phyloP scores from a whole-genome alignment of 2,888 invertebrate species.

The Leucania comma region DNA sequence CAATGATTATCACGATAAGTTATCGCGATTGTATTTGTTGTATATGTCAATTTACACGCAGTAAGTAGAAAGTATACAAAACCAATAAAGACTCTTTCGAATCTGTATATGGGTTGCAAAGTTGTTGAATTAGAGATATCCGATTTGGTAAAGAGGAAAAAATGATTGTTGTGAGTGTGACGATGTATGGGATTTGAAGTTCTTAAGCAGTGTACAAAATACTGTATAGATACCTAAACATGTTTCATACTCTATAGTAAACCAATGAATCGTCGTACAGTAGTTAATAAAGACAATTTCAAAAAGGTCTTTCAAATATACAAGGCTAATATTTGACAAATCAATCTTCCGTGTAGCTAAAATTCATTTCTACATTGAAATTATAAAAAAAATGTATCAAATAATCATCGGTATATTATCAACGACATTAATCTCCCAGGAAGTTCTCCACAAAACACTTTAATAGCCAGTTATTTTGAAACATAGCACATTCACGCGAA shows the following conservation, averaged over 20 bases:
- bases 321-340: background rate
- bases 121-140: conserved; percentile 34
- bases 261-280: background rate
- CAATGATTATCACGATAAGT: conserved; percentile 53
- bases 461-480: conserved; percentile 30
- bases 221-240: background rate
- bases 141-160: background rate
- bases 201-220: conserved; percentile 4
- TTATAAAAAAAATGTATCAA: background rate
- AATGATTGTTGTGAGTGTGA: background rate
- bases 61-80: conserved; percentile 46
- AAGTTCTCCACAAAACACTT: conserved; percentile 13
- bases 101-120: conserved; percentile 12
- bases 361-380: background rate
- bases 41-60: conserved; percentile 44
- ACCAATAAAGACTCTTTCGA: conserved; percentile 23
- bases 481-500: conserved; percentile 45
- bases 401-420: conserved; percentile 9
- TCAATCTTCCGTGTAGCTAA: background rate
- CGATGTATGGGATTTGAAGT: conserved; percentile 3
- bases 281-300: too few species aligned
- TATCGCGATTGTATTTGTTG: conserved; percentile 48
- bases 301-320: background rate
- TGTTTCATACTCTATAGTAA: background rate
- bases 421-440: conserved; percentile 13